Evolutionary conservation across 1,140 invertebrate species (phyloP), one percentile per base, ranked within the genome.

Genomic region (Steinernema khuongi): DNA sequence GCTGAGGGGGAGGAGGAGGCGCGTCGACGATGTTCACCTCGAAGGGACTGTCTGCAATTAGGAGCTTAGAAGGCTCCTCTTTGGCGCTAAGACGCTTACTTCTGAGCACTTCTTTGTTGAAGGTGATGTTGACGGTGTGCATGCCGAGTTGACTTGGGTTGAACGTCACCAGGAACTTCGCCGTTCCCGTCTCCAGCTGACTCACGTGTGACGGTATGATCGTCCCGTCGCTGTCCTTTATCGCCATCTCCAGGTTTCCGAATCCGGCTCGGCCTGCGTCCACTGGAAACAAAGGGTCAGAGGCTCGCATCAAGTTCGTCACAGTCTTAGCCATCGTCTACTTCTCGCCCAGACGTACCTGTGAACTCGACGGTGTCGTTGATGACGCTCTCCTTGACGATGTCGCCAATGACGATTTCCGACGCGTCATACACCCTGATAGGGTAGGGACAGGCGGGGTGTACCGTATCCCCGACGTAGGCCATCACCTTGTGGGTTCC

Each of bases 241-340:
- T 86, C 1, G 85, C 81, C 67, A 88, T 87, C 78, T 88, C 87
- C 67, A 88, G 76, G 69, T 85, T 86, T 41, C 88, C 88, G 70
- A 87, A 87, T 0, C 88, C 88, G 68, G 88, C 87, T 30, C 80
- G 75, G 18, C 85, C 85, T 2, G 86, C 86, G 79, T 88, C 86
- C 29, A 88, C 87, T 87, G 76, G 43, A 77, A 81, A 67, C 30
- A 31, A n/a, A 67, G 14, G n/a, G n/a, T n/a, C 17, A 18, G 67
- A 68, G 18, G 36, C 18, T 18, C 36, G 18, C 18, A 18, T 71
- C 69, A 17, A 14, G n/a, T 4, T 32, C 4, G 19, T 32, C 19
- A 17, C 4, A n/a, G 66, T 36, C 26, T 67, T n/a, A 67, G 69
- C 7, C 22, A 67, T 36, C 43, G 41, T 44, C 67, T 76, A 22